A percentile compares a stretch with the other conserved stretches of the same genome.
phyloP scores from a whole-genome alignment of 2,888 invertebrate species.

The Eueremaeus valkanovi region DNA sequence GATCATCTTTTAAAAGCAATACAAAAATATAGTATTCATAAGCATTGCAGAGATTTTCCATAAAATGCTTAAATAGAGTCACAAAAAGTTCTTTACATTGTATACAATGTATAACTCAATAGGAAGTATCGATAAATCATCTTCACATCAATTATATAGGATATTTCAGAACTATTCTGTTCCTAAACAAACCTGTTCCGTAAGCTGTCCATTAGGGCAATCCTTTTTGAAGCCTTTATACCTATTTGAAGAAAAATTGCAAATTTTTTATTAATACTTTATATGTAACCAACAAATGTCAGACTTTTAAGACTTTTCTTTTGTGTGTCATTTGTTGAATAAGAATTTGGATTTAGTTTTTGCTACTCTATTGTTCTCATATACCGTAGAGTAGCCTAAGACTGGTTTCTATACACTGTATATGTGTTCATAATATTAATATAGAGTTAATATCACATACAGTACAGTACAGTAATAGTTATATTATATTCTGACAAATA shows the following conservation, averaged over 20 bases:
- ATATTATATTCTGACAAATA: background rate
- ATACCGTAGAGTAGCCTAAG: too few relatives aligned
- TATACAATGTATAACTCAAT: background rate
- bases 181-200: conserved; percentile 72
- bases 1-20: background rate
- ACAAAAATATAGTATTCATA: background rate
- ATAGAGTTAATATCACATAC: too few relatives aligned
- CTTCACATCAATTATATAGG: background rate
- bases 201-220: conserved; percentile 89
- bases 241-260: conserved; percentile 58
- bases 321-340: too few relatives aligned
- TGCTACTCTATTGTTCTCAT: too few relatives aligned
- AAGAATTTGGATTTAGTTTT: too few relatives aligned
- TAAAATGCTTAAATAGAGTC: background rate
- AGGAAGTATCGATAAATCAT: background rate
- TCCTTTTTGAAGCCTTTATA: conserved; percentile 96
- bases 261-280: background rate
- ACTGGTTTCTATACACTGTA: too few relatives aligned
- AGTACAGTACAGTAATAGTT: background rate
- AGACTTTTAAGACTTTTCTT: background rate
- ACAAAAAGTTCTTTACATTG: background rate
- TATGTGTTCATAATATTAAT: too few relatives aligned
- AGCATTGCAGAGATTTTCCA: background rate
- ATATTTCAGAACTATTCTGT: background rate
- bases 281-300: background rate